A percentile compares a stretch with the other conserved stretches of the same genome.
These are phyloP conservation scores for Mus caroli DNA, from an alignment of 2,797 vertebrate genomes.

Conservation along the genomic window DNA sequence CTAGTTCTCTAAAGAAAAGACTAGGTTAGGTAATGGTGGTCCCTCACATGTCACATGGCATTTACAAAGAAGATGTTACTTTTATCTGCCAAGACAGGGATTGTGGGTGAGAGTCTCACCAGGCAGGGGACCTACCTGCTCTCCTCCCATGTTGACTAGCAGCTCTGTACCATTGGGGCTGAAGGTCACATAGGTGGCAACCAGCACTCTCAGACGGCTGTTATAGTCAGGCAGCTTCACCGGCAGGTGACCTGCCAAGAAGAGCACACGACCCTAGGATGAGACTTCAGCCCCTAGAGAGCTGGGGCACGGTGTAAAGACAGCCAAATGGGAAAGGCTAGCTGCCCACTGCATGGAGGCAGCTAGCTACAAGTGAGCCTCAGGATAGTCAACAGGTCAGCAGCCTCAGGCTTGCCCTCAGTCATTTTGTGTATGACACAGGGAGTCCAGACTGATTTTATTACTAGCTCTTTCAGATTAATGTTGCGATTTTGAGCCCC, in stretches of 20 bases:
- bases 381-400: neutral
- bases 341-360: neutral
- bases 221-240: constrained; percentile 98
- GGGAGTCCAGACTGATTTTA: neutral
- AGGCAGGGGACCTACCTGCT: constrained; percentile 92
- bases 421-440: neutral
- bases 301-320: neutral
- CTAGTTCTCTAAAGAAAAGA: constrained; percentile 3
- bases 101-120: neutral
- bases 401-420: neutral
- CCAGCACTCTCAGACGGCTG: constrained; percentile 96
- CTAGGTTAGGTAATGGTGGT: neutral
- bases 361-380: neutral
- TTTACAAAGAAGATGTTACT: neutral
- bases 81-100: neutral
- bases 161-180: constrained; percentile 99
- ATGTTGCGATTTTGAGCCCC: neutral
- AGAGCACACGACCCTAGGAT: constrained; percentile 1
- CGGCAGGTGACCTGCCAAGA: constrained; percentile 94
- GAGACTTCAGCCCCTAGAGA: neutral
- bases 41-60: neutral
- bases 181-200: constrained; percentile 98
- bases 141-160: constrained; percentile 99
- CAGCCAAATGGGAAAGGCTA: neutral
- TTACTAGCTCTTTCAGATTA: neutral